Conservation (phyloP, 23 tunicate species). For the Diplosoma virens region DNA sequence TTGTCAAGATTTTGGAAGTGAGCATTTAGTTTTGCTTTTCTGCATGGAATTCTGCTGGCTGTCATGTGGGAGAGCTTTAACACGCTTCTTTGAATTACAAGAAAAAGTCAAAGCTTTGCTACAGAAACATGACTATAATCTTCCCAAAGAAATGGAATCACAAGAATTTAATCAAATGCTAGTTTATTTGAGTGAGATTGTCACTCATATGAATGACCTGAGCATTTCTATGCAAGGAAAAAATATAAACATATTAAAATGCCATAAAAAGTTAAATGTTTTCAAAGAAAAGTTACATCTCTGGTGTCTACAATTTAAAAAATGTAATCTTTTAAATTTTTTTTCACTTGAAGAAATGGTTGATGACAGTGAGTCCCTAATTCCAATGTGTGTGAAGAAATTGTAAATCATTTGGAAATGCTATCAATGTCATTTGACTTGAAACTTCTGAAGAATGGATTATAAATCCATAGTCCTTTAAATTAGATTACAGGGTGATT, state of each 20-base stretch:
- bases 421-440: neutral
- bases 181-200: neutral
- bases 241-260: too few relatives aligned
- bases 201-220: neutral
- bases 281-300: neutral
- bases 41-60: neutral
- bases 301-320: neutral
- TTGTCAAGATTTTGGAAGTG: neutral
- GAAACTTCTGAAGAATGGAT: neutral
- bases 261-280: too few relatives aligned
- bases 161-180: neutral
- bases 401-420: neutral
- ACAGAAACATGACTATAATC: neutral
- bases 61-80: neutral
- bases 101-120: neutral
- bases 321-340: neutral
- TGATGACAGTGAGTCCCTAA: neutral
- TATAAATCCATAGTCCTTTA: too few relatives aligned
- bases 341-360: neutral
- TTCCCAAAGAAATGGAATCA: neutral
- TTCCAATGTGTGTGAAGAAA: neutral
- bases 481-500: too few relatives aligned
- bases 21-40: neutral
- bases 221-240: too few relatives aligned
- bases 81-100: too few relatives aligned